Evolutionary conservation across 1,140 invertebrate genomes (phyloP).

Genomic region (Drosophila miranda): DNA sequence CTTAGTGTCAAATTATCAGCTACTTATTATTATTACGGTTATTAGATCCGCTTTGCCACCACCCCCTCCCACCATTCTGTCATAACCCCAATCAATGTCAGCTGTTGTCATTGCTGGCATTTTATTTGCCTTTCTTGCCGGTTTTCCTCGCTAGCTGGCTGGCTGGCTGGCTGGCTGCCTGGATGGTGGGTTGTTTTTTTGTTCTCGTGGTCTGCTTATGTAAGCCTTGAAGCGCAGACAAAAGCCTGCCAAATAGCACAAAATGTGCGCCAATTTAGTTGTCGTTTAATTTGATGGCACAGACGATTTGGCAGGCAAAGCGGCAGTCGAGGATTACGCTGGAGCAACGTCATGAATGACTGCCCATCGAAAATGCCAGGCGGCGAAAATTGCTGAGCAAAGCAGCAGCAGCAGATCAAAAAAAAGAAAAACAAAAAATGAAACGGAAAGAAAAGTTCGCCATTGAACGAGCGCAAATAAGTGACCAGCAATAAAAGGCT

Average conservation of each 20-base stretch:
- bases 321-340: constrained; percentile 44
- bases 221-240: constrained; percentile 51
- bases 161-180: no score
- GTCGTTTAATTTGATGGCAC: constrained; percentile 71
- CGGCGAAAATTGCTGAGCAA: constrained; percentile 45
- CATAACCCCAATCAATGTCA: constrained; percentile 52
- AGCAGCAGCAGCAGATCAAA: constrained; percentile 42
- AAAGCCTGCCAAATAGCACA: constrained; percentile 68
- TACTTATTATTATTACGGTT: constrained; percentile 48
- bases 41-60: constrained; percentile 29
- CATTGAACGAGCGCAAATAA: constrained; percentile 45
- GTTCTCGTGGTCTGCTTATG: constrained; percentile 27
- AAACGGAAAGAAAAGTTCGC: constrained; percentile 16
- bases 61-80: background rate
- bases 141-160: background rate
- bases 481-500: constrained; percentile 47
- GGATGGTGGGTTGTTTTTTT: constrained; percentile 5
- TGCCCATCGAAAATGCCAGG: constrained; percentile 22
- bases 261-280: constrained; percentile 73
- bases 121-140: constrained; percentile 19
- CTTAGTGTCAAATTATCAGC: constrained; percentile 55
- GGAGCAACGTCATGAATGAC: constrained; percentile 47
- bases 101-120: constrained; percentile 56
- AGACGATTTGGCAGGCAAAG: constrained; percentile 63
- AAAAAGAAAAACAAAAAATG: background rate